These are phyloP conservation scores for Rana temporaria DNA, from an alignment of 2,113 vertebrate genomes.

Conservation along the genomic window DNA sequence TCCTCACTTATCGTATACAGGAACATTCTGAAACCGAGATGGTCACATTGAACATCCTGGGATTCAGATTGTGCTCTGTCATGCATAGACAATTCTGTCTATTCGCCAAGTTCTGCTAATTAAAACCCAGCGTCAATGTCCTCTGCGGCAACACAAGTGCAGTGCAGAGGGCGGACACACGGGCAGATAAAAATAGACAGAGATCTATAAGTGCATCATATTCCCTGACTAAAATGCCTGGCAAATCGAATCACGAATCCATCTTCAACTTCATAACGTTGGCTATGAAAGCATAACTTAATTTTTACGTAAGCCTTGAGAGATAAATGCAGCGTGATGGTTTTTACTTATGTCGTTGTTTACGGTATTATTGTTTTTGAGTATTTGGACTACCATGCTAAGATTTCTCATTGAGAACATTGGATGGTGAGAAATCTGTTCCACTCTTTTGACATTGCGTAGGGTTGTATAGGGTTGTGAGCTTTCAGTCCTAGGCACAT, in stretches of 20 bases:
- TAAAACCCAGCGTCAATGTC: conserved; percentile 39
- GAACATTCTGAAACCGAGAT: conserved; percentile 4
- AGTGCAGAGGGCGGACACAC: not conserved
- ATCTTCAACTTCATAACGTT: not conserved
- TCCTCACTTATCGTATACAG: conserved; percentile 15
- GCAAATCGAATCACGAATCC: conserved; percentile 11
- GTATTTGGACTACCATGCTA: too few relatives aligned
- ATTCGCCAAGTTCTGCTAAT: conserved; percentile 48
- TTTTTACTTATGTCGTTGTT: too few relatives aligned
- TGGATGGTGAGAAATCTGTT: too few relatives aligned
- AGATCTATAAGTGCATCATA: conserved; percentile 30
- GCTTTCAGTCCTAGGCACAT: too few relatives aligned
- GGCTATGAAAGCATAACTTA: not conserved
- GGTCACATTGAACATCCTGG: conserved; percentile 30
- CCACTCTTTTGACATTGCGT: too few relatives aligned
- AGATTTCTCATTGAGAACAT: too few relatives aligned
- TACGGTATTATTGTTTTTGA: too few relatives aligned
- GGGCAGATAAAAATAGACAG: conserved; percentile 27
- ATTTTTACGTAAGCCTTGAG: too few relatives aligned
- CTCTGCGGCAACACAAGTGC: conserved; percentile 28
- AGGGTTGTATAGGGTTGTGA: too few relatives aligned
- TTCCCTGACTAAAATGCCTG: conserved; percentile 9
- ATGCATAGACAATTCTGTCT: conserved; percentile 26
- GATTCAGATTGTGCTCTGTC: conserved; percentile 30
- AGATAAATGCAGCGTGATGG: too few relatives aligned